Evolutionary conservation across 2,797 vertebrate species (phyloP).

Genomic region (Rhynchotus rufescens): DNA sequence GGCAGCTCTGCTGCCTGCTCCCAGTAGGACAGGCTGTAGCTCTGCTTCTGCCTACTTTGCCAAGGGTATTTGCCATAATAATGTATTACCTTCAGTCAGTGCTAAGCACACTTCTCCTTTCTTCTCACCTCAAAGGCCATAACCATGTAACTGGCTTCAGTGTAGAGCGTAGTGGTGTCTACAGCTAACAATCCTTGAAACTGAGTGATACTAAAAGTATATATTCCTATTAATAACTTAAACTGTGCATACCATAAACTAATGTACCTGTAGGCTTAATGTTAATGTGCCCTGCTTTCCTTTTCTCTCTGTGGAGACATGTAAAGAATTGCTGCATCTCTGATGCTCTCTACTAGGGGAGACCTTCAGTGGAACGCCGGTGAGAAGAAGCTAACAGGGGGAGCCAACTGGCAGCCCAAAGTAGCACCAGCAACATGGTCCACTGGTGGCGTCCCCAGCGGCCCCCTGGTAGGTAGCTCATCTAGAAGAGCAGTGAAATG

Average conservation of each 20-base stretch:
- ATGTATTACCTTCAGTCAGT: slow-evolving; percentile 24
- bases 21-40: slow-evolving; percentile 52
- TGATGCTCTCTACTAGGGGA: slow-evolving; percentile 78
- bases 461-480: slow-evolving; percentile 86
- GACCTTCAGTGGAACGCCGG: slow-evolving; percentile 91
- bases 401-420: slow-evolving; percentile 96
- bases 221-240: slow-evolving; percentile 11
- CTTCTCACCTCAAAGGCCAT: slow-evolving; percentile 45
- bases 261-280: slow-evolving; percentile 1
- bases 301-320: not conserved
- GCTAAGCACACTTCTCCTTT: slow-evolving; percentile 36
- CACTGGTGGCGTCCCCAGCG: slow-evolving; percentile 81
- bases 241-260: slow-evolving; percentile 34
- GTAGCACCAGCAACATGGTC: slow-evolving; percentile 95
- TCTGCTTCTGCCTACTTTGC: slow-evolving; percentile 42
- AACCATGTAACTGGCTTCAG: slow-evolving; percentile 30
- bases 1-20: slow-evolving; percentile 53
- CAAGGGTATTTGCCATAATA: slow-evolving; percentile 47
- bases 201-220: not conserved
- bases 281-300: not conserved
- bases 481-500: not conserved
- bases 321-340: not conserved
- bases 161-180: not conserved
- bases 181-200: slow-evolving; percentile 36
- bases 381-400: slow-evolving; percentile 96